Evolutionary conservation across 1,140 invertebrate species (phyloP).

Genomic region (Drosophila parabipectinata): DNA sequence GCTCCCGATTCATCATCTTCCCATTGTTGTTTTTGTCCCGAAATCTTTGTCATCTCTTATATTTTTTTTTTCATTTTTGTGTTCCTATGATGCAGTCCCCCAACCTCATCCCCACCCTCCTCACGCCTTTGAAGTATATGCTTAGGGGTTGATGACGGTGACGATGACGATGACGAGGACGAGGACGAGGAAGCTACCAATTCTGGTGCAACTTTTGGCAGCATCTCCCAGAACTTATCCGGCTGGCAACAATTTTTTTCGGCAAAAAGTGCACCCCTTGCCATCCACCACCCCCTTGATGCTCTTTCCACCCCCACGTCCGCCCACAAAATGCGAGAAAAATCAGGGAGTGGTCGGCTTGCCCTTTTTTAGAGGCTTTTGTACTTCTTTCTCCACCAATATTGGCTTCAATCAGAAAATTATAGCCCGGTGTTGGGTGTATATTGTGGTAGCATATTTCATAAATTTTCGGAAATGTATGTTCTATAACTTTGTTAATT

Average conservation of each 20-base stretch:
- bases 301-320: constrained; percentile 16
- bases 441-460: neutral
- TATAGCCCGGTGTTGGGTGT: no score
- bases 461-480: neutral
- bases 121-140: constrained; percentile 25
- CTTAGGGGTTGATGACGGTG: constrained; percentile 34
- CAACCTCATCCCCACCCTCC: neutral
- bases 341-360: constrained; percentile 46
- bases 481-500: constrained; percentile 10
- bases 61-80: constrained; percentile 15
- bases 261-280: constrained; percentile 4
- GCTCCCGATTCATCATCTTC: constrained; percentile 44
- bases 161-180: constrained; percentile 1
- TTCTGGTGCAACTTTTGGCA: constrained; percentile 35
- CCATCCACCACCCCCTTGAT: constrained; percentile 22
- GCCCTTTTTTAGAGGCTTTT: constrained; percentile 13
- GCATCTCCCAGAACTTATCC: constrained; percentile 24
- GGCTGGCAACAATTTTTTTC: constrained; percentile 42
- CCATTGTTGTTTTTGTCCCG: constrained; percentile 46
- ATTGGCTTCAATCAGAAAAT: neutral
- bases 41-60: constrained; percentile 66
- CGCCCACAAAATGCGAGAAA: constrained; percentile 31
- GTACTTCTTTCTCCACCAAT: neutral
- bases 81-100: constrained; percentile 26
- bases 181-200: constrained; percentile 1